A percentile compares a stretch with the other conserved stretches of the same genome.
phyloP scores from a whole-genome alignment of 37 sponge, comb jelly and placozoan genomes.

The Beroe ovata region DNA sequence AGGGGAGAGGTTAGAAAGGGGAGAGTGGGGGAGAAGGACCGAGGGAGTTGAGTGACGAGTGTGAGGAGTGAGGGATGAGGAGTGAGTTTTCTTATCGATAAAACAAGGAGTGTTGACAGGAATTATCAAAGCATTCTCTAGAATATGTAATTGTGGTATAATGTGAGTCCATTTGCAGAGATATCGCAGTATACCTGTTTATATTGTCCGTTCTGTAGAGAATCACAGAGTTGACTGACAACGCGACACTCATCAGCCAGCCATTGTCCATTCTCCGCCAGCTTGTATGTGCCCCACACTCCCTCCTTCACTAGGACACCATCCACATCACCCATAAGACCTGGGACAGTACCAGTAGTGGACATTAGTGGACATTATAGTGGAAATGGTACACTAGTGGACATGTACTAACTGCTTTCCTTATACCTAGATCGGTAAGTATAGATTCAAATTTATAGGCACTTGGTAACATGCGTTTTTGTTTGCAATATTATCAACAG shows the following conservation, averaged over 20 bases:
- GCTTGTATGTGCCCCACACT: conserved; percentile 24
- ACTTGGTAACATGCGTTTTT: too few species aligned
- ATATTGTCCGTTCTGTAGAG: neutral
- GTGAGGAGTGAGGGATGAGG: neutral
- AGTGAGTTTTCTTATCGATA: too few species aligned
- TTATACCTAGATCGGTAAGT: too few species aligned
- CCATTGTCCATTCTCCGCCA: neutral
- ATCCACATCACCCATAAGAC: conserved; percentile 33
- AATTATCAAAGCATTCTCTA: too few species aligned
- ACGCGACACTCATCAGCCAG: conserved; percentile 11
- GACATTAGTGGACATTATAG: too few species aligned
- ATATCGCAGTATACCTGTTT: neutral
- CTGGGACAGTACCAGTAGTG: too few species aligned
- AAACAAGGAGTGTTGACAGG: too few species aligned
- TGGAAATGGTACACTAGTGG: too few species aligned
- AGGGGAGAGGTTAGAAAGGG: neutral
- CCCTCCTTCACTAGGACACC: conserved; percentile 15
- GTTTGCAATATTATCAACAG: too few species aligned
- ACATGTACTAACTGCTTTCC: too few species aligned
- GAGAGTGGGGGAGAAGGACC: neutral
- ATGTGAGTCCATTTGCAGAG: neutral
- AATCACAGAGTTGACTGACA: neutral
- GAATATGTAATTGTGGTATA: too few species aligned
- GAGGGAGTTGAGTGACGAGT: neutral
- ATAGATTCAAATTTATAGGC: too few species aligned